Percentiles rank a stretch among this genome's conserved stretches.
These are phyloP conservation scores for Nibea albiflora DNA, from an alignment of 2,113 vertebrate genomes.

Conservation along the genomic window DNA sequence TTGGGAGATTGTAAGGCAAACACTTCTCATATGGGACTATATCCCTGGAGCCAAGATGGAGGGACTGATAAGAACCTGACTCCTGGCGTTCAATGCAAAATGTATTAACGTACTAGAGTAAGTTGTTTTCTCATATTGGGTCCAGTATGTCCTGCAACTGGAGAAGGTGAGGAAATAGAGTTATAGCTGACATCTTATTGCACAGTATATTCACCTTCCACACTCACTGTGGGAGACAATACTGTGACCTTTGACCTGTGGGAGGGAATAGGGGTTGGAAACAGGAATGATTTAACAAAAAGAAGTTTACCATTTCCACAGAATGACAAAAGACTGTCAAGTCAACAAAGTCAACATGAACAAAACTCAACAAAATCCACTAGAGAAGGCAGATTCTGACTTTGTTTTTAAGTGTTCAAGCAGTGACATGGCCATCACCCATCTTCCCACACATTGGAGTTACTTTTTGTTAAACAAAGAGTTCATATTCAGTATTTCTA, in stretches of 20 bases:
- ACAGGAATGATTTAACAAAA: not conserved
- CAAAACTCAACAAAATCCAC: not conserved
- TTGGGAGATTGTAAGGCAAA: conserved; percentile 49
- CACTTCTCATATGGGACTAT: conserved; percentile 58
- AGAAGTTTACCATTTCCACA: not conserved
- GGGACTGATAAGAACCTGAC: conserved; percentile 59
- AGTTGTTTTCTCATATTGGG: conserved; percentile 59
- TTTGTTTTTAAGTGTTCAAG: too few relatives aligned
- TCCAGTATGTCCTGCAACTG: conserved; percentile 45
- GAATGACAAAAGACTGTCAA: not conserved
- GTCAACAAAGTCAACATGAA: not conserved
- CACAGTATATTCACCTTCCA: conserved; percentile 40
- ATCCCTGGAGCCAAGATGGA: conserved; percentile 48
- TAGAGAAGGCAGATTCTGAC: not conserved
- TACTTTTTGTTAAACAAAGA: too few relatives aligned
- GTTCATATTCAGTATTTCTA: not conserved
- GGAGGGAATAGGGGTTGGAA: not conserved
- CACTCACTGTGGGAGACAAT: conserved; percentile 48
- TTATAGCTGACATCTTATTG: conserved; percentile 63
- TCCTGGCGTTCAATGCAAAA: conserved; percentile 73
- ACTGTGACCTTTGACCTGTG: conserved; percentile 55
- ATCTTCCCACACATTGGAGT: not conserved
- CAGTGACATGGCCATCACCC: conserved; percentile 7
- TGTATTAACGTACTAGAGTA: conserved; percentile 62
- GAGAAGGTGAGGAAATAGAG: conserved; percentile 46